Conservation (phyloP, 2,113 vertebrate species). For the Mobula hypostoma region DNA sequence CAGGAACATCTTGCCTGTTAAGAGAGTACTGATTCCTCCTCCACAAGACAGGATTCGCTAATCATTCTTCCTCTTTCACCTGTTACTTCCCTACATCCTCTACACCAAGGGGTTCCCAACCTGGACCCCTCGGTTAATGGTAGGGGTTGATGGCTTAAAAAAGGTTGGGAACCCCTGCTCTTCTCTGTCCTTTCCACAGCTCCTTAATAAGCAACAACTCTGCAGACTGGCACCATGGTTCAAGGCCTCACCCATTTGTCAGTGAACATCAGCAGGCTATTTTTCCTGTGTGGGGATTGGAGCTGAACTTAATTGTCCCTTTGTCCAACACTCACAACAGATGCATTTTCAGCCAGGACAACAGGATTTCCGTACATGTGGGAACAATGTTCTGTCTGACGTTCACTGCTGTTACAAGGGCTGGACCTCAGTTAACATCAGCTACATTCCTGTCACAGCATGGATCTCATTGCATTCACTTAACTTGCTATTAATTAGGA, state of each 20-base stretch:
- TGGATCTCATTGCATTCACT: background rate
- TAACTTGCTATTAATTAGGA: background rate
- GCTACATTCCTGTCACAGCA: no score
- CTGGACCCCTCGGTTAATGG: no score
- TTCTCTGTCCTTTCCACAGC: background rate
- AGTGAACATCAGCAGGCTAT: background rate
- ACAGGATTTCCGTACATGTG: background rate
- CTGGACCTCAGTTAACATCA: background rate
- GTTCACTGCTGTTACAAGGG: background rate
- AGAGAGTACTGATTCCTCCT: background rate
- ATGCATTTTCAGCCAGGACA: background rate
- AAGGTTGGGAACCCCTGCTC: no score
- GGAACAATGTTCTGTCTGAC: background rate
- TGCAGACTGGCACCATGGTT: background rate
- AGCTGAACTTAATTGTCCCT: background rate
- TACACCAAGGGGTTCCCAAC: no score
- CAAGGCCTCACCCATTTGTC: background rate
- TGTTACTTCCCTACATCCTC: background rate
- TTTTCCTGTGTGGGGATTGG: background rate
- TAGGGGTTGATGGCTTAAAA: no score
- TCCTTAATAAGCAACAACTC: background rate
- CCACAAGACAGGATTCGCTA: background rate
- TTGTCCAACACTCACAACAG: background rate
- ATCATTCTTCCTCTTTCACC: background rate
- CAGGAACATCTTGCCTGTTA: background rate